Conservation (phyloP, 2,888 invertebrate species). For the Cordilura impudica region DNA sequence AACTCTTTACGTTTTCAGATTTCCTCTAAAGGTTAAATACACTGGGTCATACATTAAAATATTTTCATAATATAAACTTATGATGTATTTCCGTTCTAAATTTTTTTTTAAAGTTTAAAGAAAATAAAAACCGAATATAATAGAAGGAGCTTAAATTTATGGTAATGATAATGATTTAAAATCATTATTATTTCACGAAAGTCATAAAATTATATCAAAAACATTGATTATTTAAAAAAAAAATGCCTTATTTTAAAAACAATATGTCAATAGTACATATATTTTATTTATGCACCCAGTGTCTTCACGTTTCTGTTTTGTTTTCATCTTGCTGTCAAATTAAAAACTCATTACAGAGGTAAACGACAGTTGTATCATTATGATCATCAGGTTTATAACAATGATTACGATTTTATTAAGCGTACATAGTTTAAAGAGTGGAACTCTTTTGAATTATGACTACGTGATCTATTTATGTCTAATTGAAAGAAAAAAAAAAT, state of each 20-base stretch:
- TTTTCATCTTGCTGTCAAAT: constrained; percentile 59
- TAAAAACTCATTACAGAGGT: constrained; percentile 55
- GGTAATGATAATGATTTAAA: constrained; percentile 30
- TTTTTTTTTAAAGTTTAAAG: constrained; percentile 18
- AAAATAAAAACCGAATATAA: no score
- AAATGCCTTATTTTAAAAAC: no score
- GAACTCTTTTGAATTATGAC: constrained; percentile 24
- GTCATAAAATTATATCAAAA: no score
- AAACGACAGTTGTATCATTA: constrained; percentile 47
- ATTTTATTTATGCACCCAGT: constrained; percentile 33
- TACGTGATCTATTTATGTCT: constrained; percentile 53
- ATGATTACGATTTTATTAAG: constrained; percentile 29
- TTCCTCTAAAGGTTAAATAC: constrained; percentile 14
- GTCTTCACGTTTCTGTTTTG: constrained; percentile 26
- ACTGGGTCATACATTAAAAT: constrained; percentile 4
- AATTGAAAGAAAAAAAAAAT: constrained; percentile 6
- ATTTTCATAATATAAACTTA: background rate
- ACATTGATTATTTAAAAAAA: no score
- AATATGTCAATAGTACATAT: no score
- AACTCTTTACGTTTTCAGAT: constrained; percentile 9
- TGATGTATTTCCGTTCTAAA: constrained; percentile 13
- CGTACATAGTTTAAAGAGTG: constrained; percentile 25
- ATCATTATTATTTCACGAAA: no score
- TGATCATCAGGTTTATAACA: constrained; percentile 22
- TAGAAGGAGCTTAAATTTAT: no score